phyloP scores from a whole-genome alignment of 2,113 vertebrate species.

The Ictalurus furcatus region DNA sequence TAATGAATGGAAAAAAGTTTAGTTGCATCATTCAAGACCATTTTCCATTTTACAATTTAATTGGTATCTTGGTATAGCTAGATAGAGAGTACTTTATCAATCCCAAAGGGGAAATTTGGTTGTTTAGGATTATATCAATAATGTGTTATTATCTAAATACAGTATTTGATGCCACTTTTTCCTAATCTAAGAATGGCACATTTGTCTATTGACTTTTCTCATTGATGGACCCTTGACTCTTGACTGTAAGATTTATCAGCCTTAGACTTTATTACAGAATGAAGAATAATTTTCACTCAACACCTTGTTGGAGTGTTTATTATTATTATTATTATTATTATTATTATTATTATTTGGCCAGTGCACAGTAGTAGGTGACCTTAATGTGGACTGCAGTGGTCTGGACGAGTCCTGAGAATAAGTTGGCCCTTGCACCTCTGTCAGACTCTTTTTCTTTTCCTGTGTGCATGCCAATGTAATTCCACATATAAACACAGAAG shows the following conservation, averaged over 20 bases:
- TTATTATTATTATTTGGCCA: background rate
- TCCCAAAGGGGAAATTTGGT: too few relatives aligned
- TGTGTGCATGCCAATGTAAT: background rate
- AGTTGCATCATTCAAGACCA: background rate
- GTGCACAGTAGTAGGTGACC: background rate
- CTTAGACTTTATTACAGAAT: background rate
- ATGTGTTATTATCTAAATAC: background rate
- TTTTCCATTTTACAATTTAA: background rate
- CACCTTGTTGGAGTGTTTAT: background rate
- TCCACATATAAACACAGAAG: background rate
- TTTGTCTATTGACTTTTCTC: background rate
- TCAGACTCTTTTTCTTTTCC: conserved; percentile 11
- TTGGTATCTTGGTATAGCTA: background rate
- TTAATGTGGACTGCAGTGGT: background rate
- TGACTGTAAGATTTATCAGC: background rate
- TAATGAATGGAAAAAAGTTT: background rate
- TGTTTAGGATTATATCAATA: background rate
- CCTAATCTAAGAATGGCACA: background rate
- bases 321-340: background rate
- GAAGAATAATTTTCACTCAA: too few relatives aligned
- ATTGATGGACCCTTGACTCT: background rate
- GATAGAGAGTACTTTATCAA: too few relatives aligned
- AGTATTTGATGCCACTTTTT: background rate
- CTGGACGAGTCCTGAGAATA: conserved; percentile 27
- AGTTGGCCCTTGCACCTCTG: conserved; percentile 11